A percentile compares a stretch with the other conserved stretches of the same genome.
Conservation (phyloP, 2,888 invertebrate species). For the Agrotis clavis region DNA sequence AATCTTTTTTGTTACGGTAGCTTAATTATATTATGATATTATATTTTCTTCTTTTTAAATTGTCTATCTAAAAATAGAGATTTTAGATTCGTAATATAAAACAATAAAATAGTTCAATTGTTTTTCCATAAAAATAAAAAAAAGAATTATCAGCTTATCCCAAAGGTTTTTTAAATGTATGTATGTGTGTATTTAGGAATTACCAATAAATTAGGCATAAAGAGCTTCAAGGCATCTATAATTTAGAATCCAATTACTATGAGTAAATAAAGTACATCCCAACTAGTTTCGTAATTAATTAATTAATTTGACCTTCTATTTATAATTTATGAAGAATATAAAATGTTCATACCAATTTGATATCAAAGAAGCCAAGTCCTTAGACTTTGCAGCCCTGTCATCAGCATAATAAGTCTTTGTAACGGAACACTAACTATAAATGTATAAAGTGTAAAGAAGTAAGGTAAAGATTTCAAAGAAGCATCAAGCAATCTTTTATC, state of each 20-base stretch:
- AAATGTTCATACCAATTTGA: neutral
- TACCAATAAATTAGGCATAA: neutral
- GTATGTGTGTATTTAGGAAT: no score
- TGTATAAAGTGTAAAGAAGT: neutral
- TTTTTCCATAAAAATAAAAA: no score
- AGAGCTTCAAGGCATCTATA: neutral
- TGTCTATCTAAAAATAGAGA: no score
- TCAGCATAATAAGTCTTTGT: conserved; percentile 5
- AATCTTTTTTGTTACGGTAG: no score
- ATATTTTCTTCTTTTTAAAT: no score
- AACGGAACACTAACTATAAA: neutral
- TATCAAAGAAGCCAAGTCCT: neutral
- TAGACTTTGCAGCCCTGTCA: conserved; percentile 9
- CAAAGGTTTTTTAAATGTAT: no score
- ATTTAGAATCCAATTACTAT: no score
- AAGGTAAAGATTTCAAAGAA: neutral
- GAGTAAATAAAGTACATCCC: neutral
- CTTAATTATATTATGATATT: no score
- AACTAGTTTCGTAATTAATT: neutral
- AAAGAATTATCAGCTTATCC: no score
- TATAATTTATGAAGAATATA: neutral
- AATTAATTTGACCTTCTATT: neutral
- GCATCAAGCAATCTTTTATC: no score
- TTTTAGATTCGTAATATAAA: no score
- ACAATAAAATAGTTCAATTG: no score